A percentile compares a stretch with the other conserved stretches of the same genome.
Conservation (phyloP, 2,888 invertebrate species). For the Junonia oenone region DNA sequence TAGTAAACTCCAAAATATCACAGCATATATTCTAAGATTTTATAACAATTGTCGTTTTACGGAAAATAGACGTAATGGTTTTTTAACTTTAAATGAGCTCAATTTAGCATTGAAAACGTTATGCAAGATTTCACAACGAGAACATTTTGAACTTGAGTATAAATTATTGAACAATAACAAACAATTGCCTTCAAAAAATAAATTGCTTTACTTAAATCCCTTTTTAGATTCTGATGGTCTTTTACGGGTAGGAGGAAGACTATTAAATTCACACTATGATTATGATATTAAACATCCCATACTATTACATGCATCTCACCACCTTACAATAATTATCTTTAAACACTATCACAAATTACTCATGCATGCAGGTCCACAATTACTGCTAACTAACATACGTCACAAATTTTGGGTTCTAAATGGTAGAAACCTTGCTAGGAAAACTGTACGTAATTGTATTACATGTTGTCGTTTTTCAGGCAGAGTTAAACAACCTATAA, state of each 20-base stretch:
- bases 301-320: neutral
- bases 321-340: neutral
- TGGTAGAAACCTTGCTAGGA: neutral
- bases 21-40: neutral
- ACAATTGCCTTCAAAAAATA: neutral
- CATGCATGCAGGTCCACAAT: neutral
- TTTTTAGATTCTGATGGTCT: neutral
- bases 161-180: neutral
- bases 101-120: neutral
- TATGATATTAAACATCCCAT: neutral
- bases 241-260: neutral
- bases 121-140: neutral
- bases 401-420: neutral
- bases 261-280: neutral
- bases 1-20: neutral
- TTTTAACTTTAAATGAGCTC: neutral
- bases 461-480: neutral
- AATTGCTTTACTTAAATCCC: neutral
- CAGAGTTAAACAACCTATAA: neutral
- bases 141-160: neutral
- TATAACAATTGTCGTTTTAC: neutral
- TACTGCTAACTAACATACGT: neutral
- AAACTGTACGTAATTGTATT: neutral
- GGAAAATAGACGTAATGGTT: neutral
- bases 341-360: neutral